Percentiles rank a stretch among this genome's conserved stretches.
phyloP scores from a whole-genome alignment of 2,797 vertebrate species.

The Melanotaenia pygmaea region DNA sequence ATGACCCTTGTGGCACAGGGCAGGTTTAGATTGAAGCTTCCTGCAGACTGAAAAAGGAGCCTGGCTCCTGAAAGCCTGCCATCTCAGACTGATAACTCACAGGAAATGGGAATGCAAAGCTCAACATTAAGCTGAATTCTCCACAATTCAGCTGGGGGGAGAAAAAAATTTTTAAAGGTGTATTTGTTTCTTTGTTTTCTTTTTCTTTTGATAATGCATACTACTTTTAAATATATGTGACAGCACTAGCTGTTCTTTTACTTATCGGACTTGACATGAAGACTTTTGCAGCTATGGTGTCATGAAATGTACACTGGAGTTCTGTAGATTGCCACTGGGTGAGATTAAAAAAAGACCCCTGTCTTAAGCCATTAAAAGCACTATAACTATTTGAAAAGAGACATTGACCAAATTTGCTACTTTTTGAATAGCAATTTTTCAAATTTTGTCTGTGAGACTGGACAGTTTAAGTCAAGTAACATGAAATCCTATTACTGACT shows the following conservation, averaged over 20 bases:
- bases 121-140: conserved; percentile 59
- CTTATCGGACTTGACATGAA: conserved; percentile 91
- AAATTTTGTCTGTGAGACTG: conserved; percentile 93
- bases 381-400: conserved; percentile 88
- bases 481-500: conserved; percentile 84
- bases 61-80: conserved; percentile 58
- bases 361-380: conserved; percentile 99
- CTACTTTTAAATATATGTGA: conserved; percentile 96
- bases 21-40: conserved; percentile 62
- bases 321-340: conserved; percentile 99
- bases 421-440: conserved; percentile 87
- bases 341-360: conserved; percentile 96
- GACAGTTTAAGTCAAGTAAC: conserved; percentile 82
- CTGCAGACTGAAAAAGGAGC: conserved; percentile 62
- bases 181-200: conserved; percentile 68
- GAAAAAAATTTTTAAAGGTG: conserved; percentile 93
- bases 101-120: conserved; percentile 57
- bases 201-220: conserved; percentile 96
- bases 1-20: conserved; percentile 47
- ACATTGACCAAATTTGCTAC: conserved; percentile 93
- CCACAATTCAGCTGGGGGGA: conserved; percentile 76
- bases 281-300: conserved; percentile 94
- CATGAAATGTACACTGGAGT: conserved; percentile 95
- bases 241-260: conserved; percentile 96
- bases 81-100: conserved; percentile 56